Conservation (phyloP, 2,797 vertebrate species). For the Leuciscus waleckii region DNA sequence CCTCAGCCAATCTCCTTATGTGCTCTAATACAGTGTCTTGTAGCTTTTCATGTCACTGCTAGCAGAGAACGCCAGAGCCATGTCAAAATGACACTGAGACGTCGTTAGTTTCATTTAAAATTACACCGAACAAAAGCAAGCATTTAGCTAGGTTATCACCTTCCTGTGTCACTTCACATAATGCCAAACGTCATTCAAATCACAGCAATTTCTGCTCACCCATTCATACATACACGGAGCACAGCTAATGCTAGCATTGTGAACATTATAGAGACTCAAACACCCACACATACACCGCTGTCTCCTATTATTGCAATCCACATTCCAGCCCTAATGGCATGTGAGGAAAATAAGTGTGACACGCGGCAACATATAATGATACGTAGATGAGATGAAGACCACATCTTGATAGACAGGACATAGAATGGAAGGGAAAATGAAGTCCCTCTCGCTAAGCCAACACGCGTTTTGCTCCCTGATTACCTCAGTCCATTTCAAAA, state of each 20-base stretch:
- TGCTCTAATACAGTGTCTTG: constrained; percentile 46
- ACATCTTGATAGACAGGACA: constrained; percentile 56
- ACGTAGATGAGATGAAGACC: constrained; percentile 52
- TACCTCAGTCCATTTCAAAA: constrained; percentile 46
- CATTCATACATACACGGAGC: background rate
- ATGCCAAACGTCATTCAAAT: constrained; percentile 49
- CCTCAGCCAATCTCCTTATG: constrained; percentile 22
- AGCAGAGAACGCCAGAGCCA: constrained; percentile 12
- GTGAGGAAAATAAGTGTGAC: constrained; percentile 48
- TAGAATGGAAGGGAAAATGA: constrained; percentile 59
- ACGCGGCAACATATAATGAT: constrained; percentile 44
- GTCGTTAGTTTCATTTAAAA: constrained; percentile 60
- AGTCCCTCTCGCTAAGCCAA: constrained; percentile 49
- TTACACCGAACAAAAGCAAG: constrained; percentile 54
- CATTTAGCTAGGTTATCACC: constrained; percentile 54
- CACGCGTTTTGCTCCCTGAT: constrained; percentile 47
- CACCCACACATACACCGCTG: constrained; percentile 14
- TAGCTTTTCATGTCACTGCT: constrained; percentile 48
- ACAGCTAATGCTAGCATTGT: background rate
- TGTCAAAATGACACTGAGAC: constrained; percentile 36
- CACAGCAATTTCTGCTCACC: constrained; percentile 36
- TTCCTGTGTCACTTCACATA: constrained; percentile 53
- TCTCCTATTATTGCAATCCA: constrained; percentile 56
- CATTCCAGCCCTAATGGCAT: constrained; percentile 52
- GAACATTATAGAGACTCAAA: constrained; percentile 13